Percentiles rank a stretch among this genome's conserved stretches.
Conservation (phyloP, 2,888 invertebrate species). For the Pemphredon lugubris region DNA sequence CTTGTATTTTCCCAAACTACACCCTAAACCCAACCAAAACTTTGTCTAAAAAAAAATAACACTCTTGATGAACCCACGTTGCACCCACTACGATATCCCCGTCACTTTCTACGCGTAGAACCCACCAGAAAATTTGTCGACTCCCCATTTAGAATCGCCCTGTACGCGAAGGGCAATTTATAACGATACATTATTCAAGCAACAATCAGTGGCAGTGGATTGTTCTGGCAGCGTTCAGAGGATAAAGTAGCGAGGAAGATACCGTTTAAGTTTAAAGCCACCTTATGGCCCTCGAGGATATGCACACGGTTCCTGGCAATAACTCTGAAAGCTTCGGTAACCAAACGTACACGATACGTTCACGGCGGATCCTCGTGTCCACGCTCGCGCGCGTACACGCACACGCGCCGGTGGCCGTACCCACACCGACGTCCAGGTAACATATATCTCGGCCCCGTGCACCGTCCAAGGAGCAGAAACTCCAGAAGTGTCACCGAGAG, state of each 20-base stretch:
- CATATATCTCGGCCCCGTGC: conserved; percentile 72
- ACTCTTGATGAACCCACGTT: too few relatives aligned
- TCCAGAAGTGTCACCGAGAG: conserved; percentile 78
- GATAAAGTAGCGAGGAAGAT: conserved; percentile 24
- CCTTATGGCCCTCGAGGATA: conserved; percentile 45
- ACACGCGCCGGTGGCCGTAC: too few relatives aligned
- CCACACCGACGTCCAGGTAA: conserved; percentile 61
- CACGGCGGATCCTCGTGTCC: conserved; percentile 30
- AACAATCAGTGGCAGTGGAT: neutral
- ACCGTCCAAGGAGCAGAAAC: conserved; percentile 76
- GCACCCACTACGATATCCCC: too few relatives aligned
- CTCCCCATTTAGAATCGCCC: too few relatives aligned
- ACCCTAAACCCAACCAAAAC: too few relatives aligned
- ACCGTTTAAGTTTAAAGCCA: conserved; percentile 46
- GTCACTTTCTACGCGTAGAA: too few relatives aligned
- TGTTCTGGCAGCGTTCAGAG: neutral
- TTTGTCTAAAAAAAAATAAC: too few relatives aligned
- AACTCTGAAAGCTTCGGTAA: conserved; percentile 69
- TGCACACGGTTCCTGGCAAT: conserved; percentile 57
- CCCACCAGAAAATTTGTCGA: too few relatives aligned
- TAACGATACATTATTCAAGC: neutral
- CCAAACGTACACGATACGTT: conserved; percentile 59
- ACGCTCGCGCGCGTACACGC: conserved; percentile 35
- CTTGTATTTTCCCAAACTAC: too few relatives aligned
- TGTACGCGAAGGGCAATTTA: too few relatives aligned